Base-by-base conservation (phyloP, 2,888 invertebrate species). In the Drosophila flavopinicola region DNA sequence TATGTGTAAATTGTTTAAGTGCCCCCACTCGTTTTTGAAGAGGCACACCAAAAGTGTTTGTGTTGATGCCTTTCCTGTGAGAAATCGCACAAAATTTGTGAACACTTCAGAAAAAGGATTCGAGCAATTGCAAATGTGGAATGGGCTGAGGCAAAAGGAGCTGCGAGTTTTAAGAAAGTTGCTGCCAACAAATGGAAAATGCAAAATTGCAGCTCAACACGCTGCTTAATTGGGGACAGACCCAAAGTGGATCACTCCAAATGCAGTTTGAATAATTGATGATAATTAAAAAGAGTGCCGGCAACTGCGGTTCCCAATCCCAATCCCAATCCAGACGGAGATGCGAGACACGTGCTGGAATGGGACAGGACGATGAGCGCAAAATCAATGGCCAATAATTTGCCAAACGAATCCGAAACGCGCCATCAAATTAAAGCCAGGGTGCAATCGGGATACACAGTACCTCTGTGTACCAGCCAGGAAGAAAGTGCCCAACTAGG, bases 211-310 rank as follows among this genome's bases (percentile, higher is more conserved):
- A 63, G 64, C 64, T 63, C 58, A 68, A 57, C 78, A 57, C 73
- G 37, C 60, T 49, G 51, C 56, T 66, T 78, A 83, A 84, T 84
- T 85, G 83, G 52, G 66, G 30, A 79, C 80, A 85, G 86, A 85
- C 86, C 88, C 88, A 89, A 90, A 90, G 89, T 88, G 87, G 89
- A 89, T 89, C 90, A 89, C 84, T 88, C 87, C 88, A 89, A 90
- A 88, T 88, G 87, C 87, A 88, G 85, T 90, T 90, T 90, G 89
- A 90, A 90, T 90, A 90, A 90, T 90, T 90, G 90, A 90, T 83
- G 82, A 75, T 90, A 90, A 90, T 90, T 90, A 89, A 90, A 86
- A 80, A 80, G 77, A 72, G 72, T 64, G 71, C 66, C 74, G 61
- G 59, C 37, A 23, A 49, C 58, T 66, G 65, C 56, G 70, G 64